These are phyloP conservation scores for Acleris laterana DNA, from an alignment of 2,888 invertebrate species.

Conservation along the genomic window DNA sequence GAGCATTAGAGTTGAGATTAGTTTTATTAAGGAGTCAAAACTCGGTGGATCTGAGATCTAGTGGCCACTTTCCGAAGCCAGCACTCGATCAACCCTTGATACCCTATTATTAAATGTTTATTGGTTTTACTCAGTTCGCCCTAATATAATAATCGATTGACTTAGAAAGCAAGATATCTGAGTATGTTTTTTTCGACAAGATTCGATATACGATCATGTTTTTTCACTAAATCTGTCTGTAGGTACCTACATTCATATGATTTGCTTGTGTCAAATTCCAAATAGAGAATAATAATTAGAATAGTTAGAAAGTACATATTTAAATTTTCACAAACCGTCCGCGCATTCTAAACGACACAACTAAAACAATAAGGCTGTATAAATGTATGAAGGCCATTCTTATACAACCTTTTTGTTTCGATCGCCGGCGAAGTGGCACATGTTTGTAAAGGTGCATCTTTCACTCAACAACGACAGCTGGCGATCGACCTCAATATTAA, in stretches of 20 bases:
- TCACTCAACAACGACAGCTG: slow-evolving; percentile 21
- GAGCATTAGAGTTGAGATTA: too few relatives aligned
- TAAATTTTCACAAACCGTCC: slow-evolving; percentile 29
- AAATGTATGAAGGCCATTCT: background rate
- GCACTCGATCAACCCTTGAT: too few relatives aligned
- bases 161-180: too few relatives aligned
- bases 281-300: slow-evolving; percentile 15
- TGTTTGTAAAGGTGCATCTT: slow-evolving; percentile 18
- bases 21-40: too few relatives aligned
- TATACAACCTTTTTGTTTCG: background rate
- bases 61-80: too few relatives aligned
- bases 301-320: slow-evolving; percentile 35
- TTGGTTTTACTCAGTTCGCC: too few relatives aligned
- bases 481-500: slow-evolving; percentile 21
- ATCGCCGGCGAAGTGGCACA: background rate
- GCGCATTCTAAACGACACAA: slow-evolving; percentile 18
- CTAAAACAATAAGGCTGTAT: too few relatives aligned
- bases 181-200: too few relatives aligned
- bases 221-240: background rate
- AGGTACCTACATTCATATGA: too few relatives aligned
- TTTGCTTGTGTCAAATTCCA: background rate
- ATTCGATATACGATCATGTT: background rate
- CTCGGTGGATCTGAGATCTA: too few relatives aligned
- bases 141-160: too few relatives aligned
- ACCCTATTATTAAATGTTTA: too few relatives aligned